Base-by-base conservation (phyloP, 2,113 vertebrate genomes). In the Propithecus coquereli region DNA sequence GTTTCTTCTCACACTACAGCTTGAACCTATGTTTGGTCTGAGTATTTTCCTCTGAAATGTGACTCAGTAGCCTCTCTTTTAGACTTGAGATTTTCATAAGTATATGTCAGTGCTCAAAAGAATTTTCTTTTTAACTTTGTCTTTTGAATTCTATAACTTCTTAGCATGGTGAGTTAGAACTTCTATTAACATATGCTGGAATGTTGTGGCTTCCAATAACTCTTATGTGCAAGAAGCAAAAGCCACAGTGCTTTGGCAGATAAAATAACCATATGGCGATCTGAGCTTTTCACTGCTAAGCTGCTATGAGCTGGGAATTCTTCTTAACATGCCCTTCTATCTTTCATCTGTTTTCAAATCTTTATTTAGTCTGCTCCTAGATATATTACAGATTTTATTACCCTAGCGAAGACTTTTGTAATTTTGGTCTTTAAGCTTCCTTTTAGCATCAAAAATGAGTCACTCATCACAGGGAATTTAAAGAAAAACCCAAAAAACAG, bases 401-500 rank as follows among this genome's bases (percentile, higher is more conserved):
- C 45, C 9, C n/a, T 61, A 37, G 68, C 74, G 34, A 81, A 92
- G 32, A 25, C 30, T 77, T 71, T 82, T 74, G 25, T 83, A 25
- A 40, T 82, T 91, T 90, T 94, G 50, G 88, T 65, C 54, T 61
- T 83, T 90, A 87, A 76, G 40, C 6, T 68, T 87, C 47, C 5
- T 71, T 84, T 96, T 83, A 79, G 50, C 34, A 50, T 47, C 61
- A 91, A 95, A 95, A 73, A 40, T 18, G 11, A 83, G 45, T 50
- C 74, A 66, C 37, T 91, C 40, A 54, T 74, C 77, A 91, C 57
- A 80, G 80, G 32, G 40, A 94, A 93, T 95, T 70, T 96, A 86
- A 94, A 94, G 57, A 93, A 54, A 91, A 91, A 95, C 92, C 79
- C 70, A 79, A 94, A 86, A 96, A 70, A 43, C 57, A 45, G 32